Percentiles rank a stretch among this genome's conserved stretches.
Evolutionary conservation across 2,888 invertebrate species (phyloP).

Genomic region (Clanis bilineata): DNA sequence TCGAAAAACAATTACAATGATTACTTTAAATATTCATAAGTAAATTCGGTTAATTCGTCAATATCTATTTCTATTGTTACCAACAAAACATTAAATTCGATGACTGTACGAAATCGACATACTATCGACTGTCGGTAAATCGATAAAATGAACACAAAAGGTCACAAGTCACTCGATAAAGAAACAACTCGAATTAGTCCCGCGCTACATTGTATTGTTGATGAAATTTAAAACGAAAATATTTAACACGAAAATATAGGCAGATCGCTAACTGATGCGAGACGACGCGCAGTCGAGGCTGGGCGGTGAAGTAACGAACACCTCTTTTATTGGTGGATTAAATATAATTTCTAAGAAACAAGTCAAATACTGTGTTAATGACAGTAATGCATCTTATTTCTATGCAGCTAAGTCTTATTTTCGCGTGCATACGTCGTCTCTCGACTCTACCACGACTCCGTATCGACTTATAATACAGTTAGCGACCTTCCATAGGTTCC

Average conservation of each 20-base stretch:
- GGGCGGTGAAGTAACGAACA: too few relatives aligned
- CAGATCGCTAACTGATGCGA: not conserved
- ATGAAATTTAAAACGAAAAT: slow-evolving; percentile 41
- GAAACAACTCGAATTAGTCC: slow-evolving; percentile 48
- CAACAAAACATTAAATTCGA: not conserved
- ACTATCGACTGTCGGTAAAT: not conserved
- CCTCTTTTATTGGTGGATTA: too few relatives aligned
- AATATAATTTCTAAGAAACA: too few relatives aligned
- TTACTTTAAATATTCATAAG: not conserved
- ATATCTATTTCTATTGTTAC: not conserved
- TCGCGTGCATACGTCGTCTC: not conserved
- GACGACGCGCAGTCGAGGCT: not conserved
- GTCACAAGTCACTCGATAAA: slow-evolving; percentile 35
- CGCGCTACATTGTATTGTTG: slow-evolving; percentile 54
- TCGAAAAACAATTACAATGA: slow-evolving; percentile 21
- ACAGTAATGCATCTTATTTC: not conserved
- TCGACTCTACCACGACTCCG: not conserved
- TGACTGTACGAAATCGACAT: not conserved
- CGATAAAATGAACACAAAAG: not conserved
- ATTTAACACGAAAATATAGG: slow-evolving; percentile 31
- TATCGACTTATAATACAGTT: not conserved
- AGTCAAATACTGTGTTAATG: too few relatives aligned
- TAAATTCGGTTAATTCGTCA: not conserved
- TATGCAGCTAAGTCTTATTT: not conserved
- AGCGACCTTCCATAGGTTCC: slow-evolving; percentile 23